A percentile compares a stretch with the other conserved stretches of the same genome.
These are phyloP conservation scores for Peromyscus californicus DNA, from an alignment of 2,113 vertebrate species.

Conservation along the genomic window DNA sequence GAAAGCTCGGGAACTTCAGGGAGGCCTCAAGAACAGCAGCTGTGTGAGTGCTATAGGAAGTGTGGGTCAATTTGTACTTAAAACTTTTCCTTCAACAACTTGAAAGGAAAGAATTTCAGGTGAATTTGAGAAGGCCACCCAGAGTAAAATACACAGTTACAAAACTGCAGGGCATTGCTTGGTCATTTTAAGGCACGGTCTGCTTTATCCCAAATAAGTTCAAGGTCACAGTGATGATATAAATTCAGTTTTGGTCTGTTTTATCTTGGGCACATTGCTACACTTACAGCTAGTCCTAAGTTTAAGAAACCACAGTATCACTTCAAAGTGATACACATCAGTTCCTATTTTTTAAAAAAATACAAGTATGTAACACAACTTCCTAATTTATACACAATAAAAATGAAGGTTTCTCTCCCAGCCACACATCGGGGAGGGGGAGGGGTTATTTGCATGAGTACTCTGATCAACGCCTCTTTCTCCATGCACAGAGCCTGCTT, in stretches of 20 bases:
- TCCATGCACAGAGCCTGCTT: conserved; percentile 10
- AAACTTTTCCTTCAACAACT: conserved; percentile 5
- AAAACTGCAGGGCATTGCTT: conserved; percentile 68
- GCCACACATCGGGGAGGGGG: neutral
- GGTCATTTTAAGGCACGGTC: conserved; percentile 86
- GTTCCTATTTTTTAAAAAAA: conserved; percentile 57
- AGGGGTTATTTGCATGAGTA: conserved; percentile 16
- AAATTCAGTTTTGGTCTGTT: conserved; percentile 81
- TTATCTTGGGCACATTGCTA: conserved; percentile 58
- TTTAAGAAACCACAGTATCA: conserved; percentile 68
- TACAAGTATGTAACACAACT: conserved; percentile 29
- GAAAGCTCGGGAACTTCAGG: conserved; percentile 43
- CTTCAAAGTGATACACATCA: conserved; percentile 69
- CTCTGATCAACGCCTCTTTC: conserved; percentile 32
- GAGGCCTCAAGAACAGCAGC: neutral
- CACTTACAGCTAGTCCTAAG: conserved; percentile 64
- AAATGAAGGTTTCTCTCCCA: neutral
- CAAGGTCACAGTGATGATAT: conserved; percentile 85
- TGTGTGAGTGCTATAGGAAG: conserved; percentile 21
- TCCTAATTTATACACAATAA: conserved; percentile 60
- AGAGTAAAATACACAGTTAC: conserved; percentile 71
- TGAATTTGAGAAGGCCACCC: conserved; percentile 60
- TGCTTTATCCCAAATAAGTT: conserved; percentile 74
- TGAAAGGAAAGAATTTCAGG: conserved; percentile 62
- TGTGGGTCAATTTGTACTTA: neutral